Base-by-base conservation (phyloP, 2,888 invertebrate genomes). In the Galerucella nymphaeae region DNA sequence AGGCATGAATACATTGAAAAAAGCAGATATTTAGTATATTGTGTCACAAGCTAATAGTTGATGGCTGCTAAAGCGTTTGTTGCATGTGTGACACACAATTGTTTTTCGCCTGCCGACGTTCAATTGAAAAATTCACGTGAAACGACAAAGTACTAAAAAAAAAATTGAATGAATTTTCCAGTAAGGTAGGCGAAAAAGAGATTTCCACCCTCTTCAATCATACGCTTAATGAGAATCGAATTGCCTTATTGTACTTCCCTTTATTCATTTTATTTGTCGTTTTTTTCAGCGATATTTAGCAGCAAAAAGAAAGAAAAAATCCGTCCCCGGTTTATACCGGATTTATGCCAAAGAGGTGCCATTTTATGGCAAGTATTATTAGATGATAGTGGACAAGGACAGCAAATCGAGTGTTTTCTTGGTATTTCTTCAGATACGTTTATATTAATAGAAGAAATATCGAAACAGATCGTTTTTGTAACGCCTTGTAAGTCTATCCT, bases 381-480 rank as follows among this genome's bases (percentile, higher is more conserved):
- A 64, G 92, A 92, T 78, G 93, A 91, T 83, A 92, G 93, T 84
- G 92, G 87, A 84, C 92, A 91, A 86, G 90, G 84, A 13, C 86
- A 85, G 75, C 87, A 90, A 62, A 88, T 78, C 41, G 78, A 78
- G 59, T 78, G 78, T 71, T 75, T 75, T 69, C 74, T 75, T 16
- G 97, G 95, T 0, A 91, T 98, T 71, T 96, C 96, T 4, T 90
- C 93, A 0, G 97, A 98, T 83, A 93, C 93, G 0, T 88, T 98
- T 65, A 96, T 97, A 30, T 88, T 98, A 14, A 91, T 98, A 61
- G 97, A 98, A 84, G 94, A 95, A 82, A 90, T 89, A 74, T 91
- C 94, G 0, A 89, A 94, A 61, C 94, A 96, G 84, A 93, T 95
- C 57, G 92, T 97, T 42, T 94, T 97, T 80, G 95, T 95, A 11